These are phyloP conservation scores for Aspidiotus rigidus DNA, from an alignment of 2,888 invertebrate species.

Conservation along the genomic window DNA sequence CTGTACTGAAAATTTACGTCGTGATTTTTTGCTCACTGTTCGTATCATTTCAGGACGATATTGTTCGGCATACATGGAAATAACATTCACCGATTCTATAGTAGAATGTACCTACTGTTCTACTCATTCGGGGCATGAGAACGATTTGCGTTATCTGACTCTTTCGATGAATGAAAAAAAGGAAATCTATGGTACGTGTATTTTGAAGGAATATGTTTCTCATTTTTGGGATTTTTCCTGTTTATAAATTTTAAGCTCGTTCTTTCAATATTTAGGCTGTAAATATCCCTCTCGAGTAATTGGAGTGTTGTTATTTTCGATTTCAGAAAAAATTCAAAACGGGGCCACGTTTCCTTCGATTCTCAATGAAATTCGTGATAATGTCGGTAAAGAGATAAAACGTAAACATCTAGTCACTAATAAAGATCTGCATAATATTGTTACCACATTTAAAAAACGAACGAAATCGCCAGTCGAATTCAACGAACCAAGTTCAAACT, in stretches of 20 bases:
- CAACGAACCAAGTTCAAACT: not conserved
- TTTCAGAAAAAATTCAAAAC: conserved; percentile 25
- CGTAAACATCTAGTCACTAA: conserved; percentile 25
- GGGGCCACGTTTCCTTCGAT: conserved; percentile 20
- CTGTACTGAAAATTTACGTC: not conserved
- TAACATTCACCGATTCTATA: not conserved
- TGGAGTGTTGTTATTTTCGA: not conserved
- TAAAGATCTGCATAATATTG: conserved; percentile 27
- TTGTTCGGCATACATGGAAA: conserved; percentile 22
- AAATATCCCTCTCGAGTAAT: too few species aligned
- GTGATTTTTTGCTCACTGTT: not conserved
- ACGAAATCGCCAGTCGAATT: not conserved
- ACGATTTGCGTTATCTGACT: conserved; percentile 15
- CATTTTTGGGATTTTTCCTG: not conserved
- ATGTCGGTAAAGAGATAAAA: conserved; percentile 28
- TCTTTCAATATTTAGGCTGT: not conserved
- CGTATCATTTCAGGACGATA: conserved; percentile 14
- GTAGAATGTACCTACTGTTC: conserved; percentile 23
- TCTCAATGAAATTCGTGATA: conserved; percentile 26
- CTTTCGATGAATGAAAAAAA: conserved; percentile 21
- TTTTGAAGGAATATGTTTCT: not conserved
- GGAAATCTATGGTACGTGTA: conserved; percentile 22
- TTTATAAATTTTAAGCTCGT: not conserved
- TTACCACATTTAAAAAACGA: conserved; percentile 20
- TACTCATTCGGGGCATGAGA: conserved; percentile 26